phyloP scores from a whole-genome alignment of 2,113 vertebrate genomes.

The Paralichthys olivaceus region DNA sequence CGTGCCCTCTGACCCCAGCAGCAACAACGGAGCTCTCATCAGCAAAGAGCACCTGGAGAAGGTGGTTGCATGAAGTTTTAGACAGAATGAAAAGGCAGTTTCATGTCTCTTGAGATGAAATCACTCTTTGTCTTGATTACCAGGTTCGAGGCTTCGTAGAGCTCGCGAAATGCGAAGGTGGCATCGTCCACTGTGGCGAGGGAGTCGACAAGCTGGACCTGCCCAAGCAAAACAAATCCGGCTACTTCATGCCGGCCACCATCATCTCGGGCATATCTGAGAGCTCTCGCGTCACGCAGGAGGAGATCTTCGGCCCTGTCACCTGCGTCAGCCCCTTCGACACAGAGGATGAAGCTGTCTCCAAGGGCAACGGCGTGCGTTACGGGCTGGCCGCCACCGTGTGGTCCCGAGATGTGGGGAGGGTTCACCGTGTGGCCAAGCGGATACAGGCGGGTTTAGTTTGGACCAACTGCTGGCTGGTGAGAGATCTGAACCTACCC shows the following conservation, averaged over 20 bases:
- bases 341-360: slow-evolving; percentile 91
- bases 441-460: slow-evolving; percentile 90
- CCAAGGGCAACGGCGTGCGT: slow-evolving; percentile 88
- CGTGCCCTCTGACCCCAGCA: slow-evolving; percentile 85
- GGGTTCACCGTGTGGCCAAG: slow-evolving; percentile 88
- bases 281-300: slow-evolving; percentile 91
- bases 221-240: slow-evolving; percentile 80
- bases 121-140: not conserved
- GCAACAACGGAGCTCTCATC: slow-evolving; percentile 90
- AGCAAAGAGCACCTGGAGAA: slow-evolving; percentile 95
- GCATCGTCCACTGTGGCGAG: slow-evolving; percentile 90
- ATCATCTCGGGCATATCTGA: slow-evolving; percentile 89
- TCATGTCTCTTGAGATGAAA: not conserved
- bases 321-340: slow-evolving; percentile 91
- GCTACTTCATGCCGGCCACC: slow-evolving; percentile 94
- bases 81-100: not conserved
- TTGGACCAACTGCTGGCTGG: slow-evolving; percentile 98
- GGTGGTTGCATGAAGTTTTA: slow-evolving; percentile 70
- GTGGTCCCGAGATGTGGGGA: slow-evolving; percentile 90
- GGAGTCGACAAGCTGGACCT: slow-evolving; percentile 87
- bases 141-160: slow-evolving; percentile 91
- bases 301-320: slow-evolving; percentile 98
- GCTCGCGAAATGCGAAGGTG: slow-evolving; percentile 88
- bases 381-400: slow-evolving; percentile 91
- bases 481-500: slow-evolving; percentile 95